Conservation (phyloP, 2,113 vertebrate species). For the Agelaius phoeniceus region DNA sequence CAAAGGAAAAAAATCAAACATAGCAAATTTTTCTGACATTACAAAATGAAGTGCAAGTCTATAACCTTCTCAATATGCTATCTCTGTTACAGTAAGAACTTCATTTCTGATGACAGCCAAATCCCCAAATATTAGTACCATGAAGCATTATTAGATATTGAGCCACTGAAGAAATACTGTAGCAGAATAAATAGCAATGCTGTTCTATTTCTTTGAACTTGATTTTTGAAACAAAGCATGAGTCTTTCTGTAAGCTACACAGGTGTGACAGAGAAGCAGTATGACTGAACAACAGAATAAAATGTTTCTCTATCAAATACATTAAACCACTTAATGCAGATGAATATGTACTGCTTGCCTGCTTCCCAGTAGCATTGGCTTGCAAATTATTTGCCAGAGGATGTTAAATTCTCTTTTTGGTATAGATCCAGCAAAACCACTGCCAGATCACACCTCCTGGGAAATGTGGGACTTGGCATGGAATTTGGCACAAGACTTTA, state of each 20-base stretch:
- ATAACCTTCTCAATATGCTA: constrained; percentile 50
- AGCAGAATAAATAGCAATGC: not conserved
- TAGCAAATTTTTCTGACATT: constrained; percentile 75
- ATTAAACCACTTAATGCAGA: not conserved
- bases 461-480: constrained; percentile 17
- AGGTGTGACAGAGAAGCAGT: not conserved
- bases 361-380: not conserved
- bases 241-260: not conserved
- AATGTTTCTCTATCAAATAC: not conserved
- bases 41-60: constrained; percentile 64
- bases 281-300: not conserved
- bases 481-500: constrained; percentile 10
- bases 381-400: not conserved
- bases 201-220: constrained; percentile 5
- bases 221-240: not conserved
- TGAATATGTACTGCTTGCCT: not conserved
- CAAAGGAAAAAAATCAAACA: constrained; percentile 72
- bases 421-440: not conserved
- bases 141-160: not conserved
- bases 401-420: not conserved
- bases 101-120: constrained; percentile 68
- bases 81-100: constrained; percentile 64
- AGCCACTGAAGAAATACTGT: constrained; percentile 5
- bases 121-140: constrained; percentile 19
- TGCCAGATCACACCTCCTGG: constrained; percentile 5